Conservation (phyloP, 2,888 invertebrate genomes). For the Anthophora plumipes region DNA sequence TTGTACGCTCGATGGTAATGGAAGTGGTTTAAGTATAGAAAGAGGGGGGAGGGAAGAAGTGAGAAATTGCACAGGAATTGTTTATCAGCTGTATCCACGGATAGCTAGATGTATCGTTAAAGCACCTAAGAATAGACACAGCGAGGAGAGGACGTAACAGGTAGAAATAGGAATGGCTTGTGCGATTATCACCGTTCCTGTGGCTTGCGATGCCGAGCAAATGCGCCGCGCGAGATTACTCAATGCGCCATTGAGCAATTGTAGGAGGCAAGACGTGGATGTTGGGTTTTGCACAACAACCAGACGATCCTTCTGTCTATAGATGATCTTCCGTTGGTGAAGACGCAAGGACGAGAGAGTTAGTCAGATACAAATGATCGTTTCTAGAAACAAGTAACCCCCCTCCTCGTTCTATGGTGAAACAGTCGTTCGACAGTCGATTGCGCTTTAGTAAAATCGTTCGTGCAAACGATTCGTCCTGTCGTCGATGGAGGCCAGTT, state of each 20-base stretch:
- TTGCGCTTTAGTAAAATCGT: background rate
- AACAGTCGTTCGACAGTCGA: conserved; percentile 1
- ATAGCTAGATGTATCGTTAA: conserved; percentile 11
- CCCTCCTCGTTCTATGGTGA: background rate
- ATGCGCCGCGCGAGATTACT: conserved; percentile 66
- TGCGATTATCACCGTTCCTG: conserved; percentile 65
- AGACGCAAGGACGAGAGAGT: conserved; percentile 58
- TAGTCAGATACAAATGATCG: conserved; percentile 57
- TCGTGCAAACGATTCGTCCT: background rate
- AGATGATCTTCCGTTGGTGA: conserved; percentile 21
- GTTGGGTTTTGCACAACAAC: conserved; percentile 64
- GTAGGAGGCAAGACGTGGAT: conserved; percentile 51
- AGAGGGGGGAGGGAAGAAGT: background rate
- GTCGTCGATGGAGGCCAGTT: conserved; percentile 12
- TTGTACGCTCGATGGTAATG: background rate
- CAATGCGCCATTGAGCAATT: conserved; percentile 74
- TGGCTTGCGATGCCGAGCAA: conserved; percentile 56
- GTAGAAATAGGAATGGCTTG: conserved; percentile 74
- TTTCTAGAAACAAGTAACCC: conserved; percentile 43
- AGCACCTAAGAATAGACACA: conserved; percentile 65
- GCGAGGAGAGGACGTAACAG: conserved; percentile 65
- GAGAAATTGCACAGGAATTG: background rate
- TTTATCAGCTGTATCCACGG: background rate
- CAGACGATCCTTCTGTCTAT: conserved; percentile 6
- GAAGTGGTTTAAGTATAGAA: background rate